phyloP scores from a whole-genome alignment of 2,797 vertebrate species.

The Glossophaga mutica region DNA sequence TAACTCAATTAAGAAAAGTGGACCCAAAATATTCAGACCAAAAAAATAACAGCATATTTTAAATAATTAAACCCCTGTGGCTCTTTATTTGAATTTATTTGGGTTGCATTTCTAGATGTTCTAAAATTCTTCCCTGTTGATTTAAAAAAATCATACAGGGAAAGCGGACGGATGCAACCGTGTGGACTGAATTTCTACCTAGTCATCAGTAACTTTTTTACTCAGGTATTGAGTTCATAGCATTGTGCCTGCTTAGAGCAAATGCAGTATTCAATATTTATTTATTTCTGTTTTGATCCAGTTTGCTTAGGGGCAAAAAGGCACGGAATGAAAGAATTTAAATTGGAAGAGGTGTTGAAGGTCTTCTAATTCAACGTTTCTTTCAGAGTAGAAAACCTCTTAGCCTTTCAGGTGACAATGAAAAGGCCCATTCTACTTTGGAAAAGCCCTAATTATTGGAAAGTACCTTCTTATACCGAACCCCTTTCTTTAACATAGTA shows the following conservation, averaged over 20 bases:
- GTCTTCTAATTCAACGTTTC: neutral
- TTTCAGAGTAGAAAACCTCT: neutral
- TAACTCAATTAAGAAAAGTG: neutral
- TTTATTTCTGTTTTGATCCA: neutral
- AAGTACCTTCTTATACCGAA: neutral
- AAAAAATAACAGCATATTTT: neutral
- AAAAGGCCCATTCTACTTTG: neutral
- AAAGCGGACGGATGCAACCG: neutral
- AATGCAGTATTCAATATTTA: neutral
- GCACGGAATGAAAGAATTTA: neutral
- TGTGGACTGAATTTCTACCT: neutral
- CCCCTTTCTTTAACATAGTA: neutral
- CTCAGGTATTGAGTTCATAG: neutral
- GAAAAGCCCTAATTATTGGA: neutral
- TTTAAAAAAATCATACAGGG: neutral
- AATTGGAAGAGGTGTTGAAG: neutral
- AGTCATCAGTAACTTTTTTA: neutral
- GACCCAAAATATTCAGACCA: neutral
- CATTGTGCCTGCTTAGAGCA: neutral
- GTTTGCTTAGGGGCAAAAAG: neutral
- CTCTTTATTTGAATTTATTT: neutral
- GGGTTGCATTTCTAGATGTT: neutral
- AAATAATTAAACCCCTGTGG: neutral
- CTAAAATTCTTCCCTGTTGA: neutral
- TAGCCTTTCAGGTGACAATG: neutral